Base-by-base conservation (phyloP, 2,113 vertebrate species). In the Mystacornis crossleyi region DNA sequence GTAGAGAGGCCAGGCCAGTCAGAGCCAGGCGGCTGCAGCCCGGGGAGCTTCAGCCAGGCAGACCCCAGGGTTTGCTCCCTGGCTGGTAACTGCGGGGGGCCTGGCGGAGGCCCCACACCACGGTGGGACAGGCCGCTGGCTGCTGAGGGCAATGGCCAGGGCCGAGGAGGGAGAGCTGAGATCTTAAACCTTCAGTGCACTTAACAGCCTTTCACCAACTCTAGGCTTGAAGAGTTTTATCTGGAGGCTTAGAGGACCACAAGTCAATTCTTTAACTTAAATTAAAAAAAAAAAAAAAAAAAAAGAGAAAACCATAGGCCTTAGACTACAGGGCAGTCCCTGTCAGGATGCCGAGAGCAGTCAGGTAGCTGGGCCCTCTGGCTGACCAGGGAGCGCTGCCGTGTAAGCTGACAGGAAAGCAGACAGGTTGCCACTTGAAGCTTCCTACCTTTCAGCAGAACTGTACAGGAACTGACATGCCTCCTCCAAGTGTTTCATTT, bases 121-220 rank as follows among this genome's bases (percentile, higher is more conserved):
- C 3, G 15, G 6, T 1, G 42, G 24, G 18, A 55, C 33, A 23
- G 23, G 33, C 31, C 4, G 0, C 8, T 0, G 0, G 15, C 18
- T 0, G 7, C 62, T 33, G 47, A 53, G 26, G 26, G 33, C 0
- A 14, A 17, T 0, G 5, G 18, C 33, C 0, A 1, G 5, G 10
- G 11, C 3, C 1, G 0, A 2, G 24, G 25, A 0, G 0, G 29
- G 8, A 77, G 28, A 50, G 17, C 1, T 8, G 18, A 7, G 14
- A 16, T 18, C 47, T 12, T 21, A 18, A n/a, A 25, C 3, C 33
- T 64, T 18, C n/a, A 16, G 61, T 0, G 0, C 9, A 3, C 28
- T 31, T 16, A 38, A 48, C 12, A 48, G 42, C 12, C 21, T 42
- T 28, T 16, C 26, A 7, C 7, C 21, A 18, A 28, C 14, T 34